A percentile compares a stretch with the other conserved stretches of the same genome.
Conservation (phyloP, 1,140 invertebrate genomes). For the Leptinotarsa defecta region DNA sequence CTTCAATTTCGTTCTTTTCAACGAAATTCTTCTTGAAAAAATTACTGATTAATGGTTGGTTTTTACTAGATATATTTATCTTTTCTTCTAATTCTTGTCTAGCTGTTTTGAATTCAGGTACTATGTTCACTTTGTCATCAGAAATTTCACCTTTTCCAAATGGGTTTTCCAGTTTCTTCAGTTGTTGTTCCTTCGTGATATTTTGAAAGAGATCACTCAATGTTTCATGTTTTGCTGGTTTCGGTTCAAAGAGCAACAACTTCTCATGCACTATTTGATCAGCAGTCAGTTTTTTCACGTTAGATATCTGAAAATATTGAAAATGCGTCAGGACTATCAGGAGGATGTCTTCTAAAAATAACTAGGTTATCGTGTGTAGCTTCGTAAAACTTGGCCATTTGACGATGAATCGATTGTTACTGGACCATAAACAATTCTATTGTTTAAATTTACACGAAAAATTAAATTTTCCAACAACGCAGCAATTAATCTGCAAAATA, state of each 20-base stretch:
- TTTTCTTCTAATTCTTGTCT: slow-evolving; percentile 38
- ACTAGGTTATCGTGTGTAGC: slow-evolving; percentile 37
- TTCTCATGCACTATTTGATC: slow-evolving; percentile 48
- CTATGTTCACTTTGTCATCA: neutral
- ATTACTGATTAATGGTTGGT: slow-evolving; percentile 26
- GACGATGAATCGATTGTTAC: slow-evolving; percentile 14
- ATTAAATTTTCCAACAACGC: neutral
- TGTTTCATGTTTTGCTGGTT: slow-evolving; percentile 55
- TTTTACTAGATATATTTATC: neutral
- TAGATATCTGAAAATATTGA: slow-evolving; percentile 54
- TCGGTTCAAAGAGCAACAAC: slow-evolving; percentile 53
- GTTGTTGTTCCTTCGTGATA: slow-evolving; percentile 48
- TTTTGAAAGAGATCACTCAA: slow-evolving; percentile 56
- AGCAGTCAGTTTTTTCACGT: slow-evolving; percentile 55
- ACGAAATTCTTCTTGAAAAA: slow-evolving; percentile 23
- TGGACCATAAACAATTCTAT: neutral
- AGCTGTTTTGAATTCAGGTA: slow-evolving; percentile 37
- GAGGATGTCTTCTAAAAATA: slow-evolving; percentile 46
- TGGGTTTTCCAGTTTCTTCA: slow-evolving; percentile 18
- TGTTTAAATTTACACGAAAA: neutral
- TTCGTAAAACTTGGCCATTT: slow-evolving; percentile 16
- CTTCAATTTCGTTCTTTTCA: slow-evolving; percentile 20
- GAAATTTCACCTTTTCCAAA: neutral
- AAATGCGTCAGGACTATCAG: slow-evolving; percentile 34
- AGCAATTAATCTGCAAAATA: neutral